Conservation (phyloP, 2,888 invertebrate genomes). For the Thymelicus acteon region DNA sequence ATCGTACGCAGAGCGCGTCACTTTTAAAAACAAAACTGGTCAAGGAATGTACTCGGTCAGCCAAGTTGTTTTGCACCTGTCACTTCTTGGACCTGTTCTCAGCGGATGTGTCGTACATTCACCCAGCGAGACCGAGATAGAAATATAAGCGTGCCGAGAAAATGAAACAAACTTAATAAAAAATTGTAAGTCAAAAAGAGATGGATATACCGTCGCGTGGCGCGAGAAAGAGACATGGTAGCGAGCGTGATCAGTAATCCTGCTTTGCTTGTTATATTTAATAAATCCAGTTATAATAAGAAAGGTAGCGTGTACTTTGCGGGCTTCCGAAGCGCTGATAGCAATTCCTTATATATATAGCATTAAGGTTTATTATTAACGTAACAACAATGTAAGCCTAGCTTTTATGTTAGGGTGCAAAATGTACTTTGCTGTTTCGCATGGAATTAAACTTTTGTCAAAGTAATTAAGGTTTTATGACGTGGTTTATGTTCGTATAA, state of each 20-base stretch:
- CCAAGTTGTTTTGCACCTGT: conserved; percentile 71
- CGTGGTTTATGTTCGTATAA: conserved; percentile 31
- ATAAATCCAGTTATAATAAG: conserved; percentile 39
- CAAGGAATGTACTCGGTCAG: conserved; percentile 64
- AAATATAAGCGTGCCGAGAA: conserved; percentile 40
- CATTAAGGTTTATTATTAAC: conserved; percentile 13
- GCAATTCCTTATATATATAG: background rate
- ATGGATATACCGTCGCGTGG: conserved; percentile 62
- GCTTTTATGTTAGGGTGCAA: conserved; percentile 24
- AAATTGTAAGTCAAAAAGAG: conserved; percentile 14
- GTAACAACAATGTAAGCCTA: conserved; percentile 15
- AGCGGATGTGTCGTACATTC: conserved; percentile 73
- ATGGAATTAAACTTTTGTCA: conserved; percentile 33
- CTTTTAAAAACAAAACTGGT: conserved; percentile 54
- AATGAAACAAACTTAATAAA: conserved; percentile 30
- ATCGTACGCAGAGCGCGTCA: conserved; percentile 36
- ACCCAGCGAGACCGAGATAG: conserved; percentile 60
- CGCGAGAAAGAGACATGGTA: conserved; percentile 52
- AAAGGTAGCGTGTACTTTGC: conserved; percentile 30
- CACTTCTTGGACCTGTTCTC: conserved; percentile 66
- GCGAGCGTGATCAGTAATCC: conserved; percentile 49
- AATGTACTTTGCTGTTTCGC: conserved; percentile 24
- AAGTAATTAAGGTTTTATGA: conserved; percentile 34
- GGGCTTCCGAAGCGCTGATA: conserved; percentile 24
- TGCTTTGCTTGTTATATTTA: conserved; percentile 51